Conservation (phyloP, 2,888 invertebrate genomes). For the Scotopteryx bipunctaria region DNA sequence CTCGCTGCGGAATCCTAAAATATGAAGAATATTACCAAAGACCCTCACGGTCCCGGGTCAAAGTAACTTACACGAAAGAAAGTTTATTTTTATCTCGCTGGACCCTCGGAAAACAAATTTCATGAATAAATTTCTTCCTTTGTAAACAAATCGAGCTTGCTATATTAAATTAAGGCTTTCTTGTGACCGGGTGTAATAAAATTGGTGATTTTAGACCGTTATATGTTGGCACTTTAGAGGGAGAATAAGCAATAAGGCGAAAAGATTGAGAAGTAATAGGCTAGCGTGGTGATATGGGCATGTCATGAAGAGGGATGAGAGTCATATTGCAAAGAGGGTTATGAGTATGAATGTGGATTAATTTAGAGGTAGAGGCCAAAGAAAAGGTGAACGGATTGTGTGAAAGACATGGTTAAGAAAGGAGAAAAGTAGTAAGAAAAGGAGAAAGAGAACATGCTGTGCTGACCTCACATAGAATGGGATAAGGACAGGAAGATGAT, state of each 20-base stretch:
- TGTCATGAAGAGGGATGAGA: no score
- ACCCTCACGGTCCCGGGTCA: slow-evolving; percentile 46
- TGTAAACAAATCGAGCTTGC: slow-evolving; percentile 80
- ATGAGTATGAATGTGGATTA: no score
- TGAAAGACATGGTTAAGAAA: no score
- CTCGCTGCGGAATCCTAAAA: slow-evolving; percentile 31
- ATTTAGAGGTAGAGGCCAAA: no score
- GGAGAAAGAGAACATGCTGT: no score
- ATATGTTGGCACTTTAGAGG: slow-evolving; percentile 29
- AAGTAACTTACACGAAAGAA: slow-evolving; percentile 66
- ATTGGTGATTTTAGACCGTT: slow-evolving; percentile 51
- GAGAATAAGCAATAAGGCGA: not conserved
- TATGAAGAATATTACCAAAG: slow-evolving; percentile 53
- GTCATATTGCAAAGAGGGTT: no score
- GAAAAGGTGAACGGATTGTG: no score
- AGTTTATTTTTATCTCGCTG: slow-evolving; percentile 70
- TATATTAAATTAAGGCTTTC: slow-evolving; percentile 77
- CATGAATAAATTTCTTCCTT: slow-evolving; percentile 82
- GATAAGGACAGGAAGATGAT: no score
- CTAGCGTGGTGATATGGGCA: no score
- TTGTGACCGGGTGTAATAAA: slow-evolving; percentile 66
- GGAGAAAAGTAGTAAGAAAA: no score
- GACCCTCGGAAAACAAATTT: slow-evolving; percentile 77
- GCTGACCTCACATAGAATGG: no score
- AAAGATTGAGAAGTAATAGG: no score